Conservation (phyloP, 2,113 vertebrate genomes). For the Anarhynchus alexandrinus region DNA sequence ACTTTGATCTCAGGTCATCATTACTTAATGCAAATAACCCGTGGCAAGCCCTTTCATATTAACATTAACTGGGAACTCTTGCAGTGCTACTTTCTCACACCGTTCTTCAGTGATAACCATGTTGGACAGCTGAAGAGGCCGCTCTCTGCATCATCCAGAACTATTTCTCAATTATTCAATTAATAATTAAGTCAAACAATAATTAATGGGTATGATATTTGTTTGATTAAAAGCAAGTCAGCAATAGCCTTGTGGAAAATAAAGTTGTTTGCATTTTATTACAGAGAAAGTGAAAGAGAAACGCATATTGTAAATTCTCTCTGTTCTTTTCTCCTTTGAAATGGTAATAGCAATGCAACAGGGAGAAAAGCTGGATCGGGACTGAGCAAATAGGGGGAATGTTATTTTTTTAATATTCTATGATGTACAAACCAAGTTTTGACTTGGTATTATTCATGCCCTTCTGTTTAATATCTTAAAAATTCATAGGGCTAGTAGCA, state of each 20-base stretch:
- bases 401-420: not conserved
- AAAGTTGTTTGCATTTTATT: not conserved
- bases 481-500: not conserved
- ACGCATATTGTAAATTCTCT: not conserved
- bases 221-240: slow-evolving; percentile 50
- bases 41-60: not conserved
- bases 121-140: not conserved
- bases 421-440: not conserved
- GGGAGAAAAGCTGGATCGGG: not conserved
- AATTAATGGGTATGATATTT: slow-evolving; percentile 23
- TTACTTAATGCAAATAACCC: slow-evolving; percentile 53
- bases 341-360: not conserved
- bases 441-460: not conserved
- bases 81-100: not conserved
- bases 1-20: slow-evolving; percentile 65
- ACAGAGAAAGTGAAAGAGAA: slow-evolving; percentile 10
- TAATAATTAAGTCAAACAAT: slow-evolving; percentile 40
- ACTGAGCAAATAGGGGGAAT: not conserved
- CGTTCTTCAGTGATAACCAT: not conserved
- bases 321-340: slow-evolving; percentile 32
- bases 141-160: not conserved
- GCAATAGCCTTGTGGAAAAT: not conserved
- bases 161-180: not conserved
- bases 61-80: not conserved
- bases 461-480: not conserved